phyloP scores from a whole-genome alignment of 2,797 vertebrate genomes.

The Chaunax sp. region DNA sequence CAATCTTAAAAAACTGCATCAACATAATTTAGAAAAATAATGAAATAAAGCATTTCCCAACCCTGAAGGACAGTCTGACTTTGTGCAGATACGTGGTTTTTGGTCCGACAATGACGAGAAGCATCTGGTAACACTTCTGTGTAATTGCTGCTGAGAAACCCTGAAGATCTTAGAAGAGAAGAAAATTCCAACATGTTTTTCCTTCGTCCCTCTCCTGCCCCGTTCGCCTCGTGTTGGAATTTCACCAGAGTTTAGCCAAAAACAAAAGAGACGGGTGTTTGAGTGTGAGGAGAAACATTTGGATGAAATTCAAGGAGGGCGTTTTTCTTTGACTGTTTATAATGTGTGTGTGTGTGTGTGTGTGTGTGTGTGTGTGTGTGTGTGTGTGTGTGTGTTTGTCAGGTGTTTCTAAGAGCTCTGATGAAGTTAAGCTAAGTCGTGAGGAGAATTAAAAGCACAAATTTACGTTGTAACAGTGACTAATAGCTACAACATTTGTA shows the following conservation, averaged over 20 bases:
- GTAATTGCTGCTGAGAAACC: slow-evolving; percentile 85
- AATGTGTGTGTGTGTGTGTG: slow-evolving; percentile 23
- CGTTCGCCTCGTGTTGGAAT: slow-evolving; percentile 74
- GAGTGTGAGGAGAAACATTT: slow-evolving; percentile 18
- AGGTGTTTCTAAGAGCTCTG: slow-evolving; percentile 44
- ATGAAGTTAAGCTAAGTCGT: slow-evolving; percentile 16
- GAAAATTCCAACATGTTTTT: slow-evolving; percentile 81
- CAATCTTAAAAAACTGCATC: slow-evolving; percentile 40
- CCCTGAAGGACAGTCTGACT: slow-evolving; percentile 57
- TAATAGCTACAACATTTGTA: too few relatives aligned
- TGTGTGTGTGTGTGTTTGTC: slow-evolving; percentile 17
- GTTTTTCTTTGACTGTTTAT: slow-evolving; percentile 42
- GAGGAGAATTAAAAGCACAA: slow-evolving; percentile 42
- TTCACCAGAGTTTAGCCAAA: slow-evolving; percentile 67
- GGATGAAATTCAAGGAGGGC: slow-evolving; percentile 53
- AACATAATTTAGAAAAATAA: slow-evolving; percentile 9
- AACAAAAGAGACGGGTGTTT: slow-evolving; percentile 69
- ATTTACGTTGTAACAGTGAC: slow-evolving; percentile 4
- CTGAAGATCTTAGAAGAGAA: slow-evolving; percentile 83
- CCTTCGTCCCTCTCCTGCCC: slow-evolving; percentile 71
- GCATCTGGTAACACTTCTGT: slow-evolving; percentile 85
- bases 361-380: slow-evolving; percentile 21
- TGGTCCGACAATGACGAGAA: slow-evolving; percentile 62
- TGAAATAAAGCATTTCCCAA: slow-evolving; percentile 32
- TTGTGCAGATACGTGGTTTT: slow-evolving; percentile 66